Evolutionary conservation across 1,140 invertebrate genomes (phyloP), one percentile per base, ranked within the genome.

Genomic region (Nephila pilipes): DNA sequence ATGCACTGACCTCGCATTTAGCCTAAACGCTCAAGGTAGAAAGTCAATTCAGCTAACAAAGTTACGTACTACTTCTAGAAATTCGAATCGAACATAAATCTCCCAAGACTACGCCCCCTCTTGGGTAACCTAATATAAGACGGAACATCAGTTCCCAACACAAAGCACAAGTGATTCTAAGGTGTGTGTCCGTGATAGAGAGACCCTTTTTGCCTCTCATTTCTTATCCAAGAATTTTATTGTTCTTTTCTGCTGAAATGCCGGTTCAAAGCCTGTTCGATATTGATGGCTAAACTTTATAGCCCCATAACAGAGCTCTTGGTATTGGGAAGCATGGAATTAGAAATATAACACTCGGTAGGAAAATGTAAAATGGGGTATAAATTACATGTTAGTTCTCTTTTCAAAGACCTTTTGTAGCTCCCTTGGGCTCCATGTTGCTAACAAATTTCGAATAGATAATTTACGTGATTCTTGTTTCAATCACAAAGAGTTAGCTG

Each of bases 271-370:
- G 80, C 58, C 32, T 75, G 80, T 92, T 92, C 81, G 79, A 83
- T 92, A 92, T 92, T 92, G 90, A 92, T 92, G 90, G 81, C 81
- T 85, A 69, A 85, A 85, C 55, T 92, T 92, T 92, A 92, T 85
- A 55, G 80, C 90, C 54, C 81, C 46, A 75, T 90, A 65, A 85
- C 58, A 85, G 60, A 92, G 90, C 36, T 58, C 46, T 58, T 46
- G 54, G 89, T 83, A 91, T 60, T 83, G 80, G 57, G 12, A 57
- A 63, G 75, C 75, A 91, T 83, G 36, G 79, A 91, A 91, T 91
- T 91, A 83, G 89, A 91, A 91, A 91, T 29, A 91, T 91, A 65
- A 89, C 89, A 65, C 79, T 65, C 3, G 29, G 55, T 83, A 54
- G 38, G 38, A 85, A 92, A 90, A 90, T 90, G 89, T 90, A 83